Evolutionary conservation across 2,797 vertebrate genomes (phyloP).

Genomic region (Poeciliopsis gracilis): DNA sequence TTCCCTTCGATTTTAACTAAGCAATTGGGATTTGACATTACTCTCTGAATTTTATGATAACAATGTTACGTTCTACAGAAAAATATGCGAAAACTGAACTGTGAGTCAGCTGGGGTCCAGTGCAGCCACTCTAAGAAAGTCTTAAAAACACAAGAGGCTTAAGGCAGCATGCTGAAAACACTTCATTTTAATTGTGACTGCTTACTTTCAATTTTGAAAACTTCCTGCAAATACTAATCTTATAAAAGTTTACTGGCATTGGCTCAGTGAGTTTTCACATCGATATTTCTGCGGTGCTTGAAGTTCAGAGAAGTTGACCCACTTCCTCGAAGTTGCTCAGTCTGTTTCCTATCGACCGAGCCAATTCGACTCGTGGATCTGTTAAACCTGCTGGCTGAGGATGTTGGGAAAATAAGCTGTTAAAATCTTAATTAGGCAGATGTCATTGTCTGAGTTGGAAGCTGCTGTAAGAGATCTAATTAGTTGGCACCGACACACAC

Average conservation of each 20-base stretch:
- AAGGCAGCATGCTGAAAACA: background rate
- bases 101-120: background rate
- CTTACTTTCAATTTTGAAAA: background rate
- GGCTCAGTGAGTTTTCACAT: background rate
- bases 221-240: background rate
- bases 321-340: slow-evolving; percentile 15
- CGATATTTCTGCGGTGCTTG: slow-evolving; percentile 3
- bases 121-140: background rate
- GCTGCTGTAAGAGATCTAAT: slow-evolving; percentile 12
- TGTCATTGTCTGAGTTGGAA: slow-evolving; percentile 5
- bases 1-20: too few species aligned
- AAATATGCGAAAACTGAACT: background rate
- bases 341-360: background rate
- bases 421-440: slow-evolving; percentile 4
- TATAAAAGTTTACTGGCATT: background rate
- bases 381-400: slow-evolving; percentile 1
- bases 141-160: background rate
- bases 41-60: too few species aligned
- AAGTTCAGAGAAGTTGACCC: slow-evolving; percentile 23
- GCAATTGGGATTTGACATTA: too few species aligned
- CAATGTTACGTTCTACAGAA: background rate
- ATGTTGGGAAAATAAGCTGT: background rate
- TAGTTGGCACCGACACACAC: background rate
- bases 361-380: slow-evolving; percentile 5
- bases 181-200: background rate